Evolutionary conservation across 2,888 invertebrate species (phyloP).

Genomic region (Athrips mouffetella): DNA sequence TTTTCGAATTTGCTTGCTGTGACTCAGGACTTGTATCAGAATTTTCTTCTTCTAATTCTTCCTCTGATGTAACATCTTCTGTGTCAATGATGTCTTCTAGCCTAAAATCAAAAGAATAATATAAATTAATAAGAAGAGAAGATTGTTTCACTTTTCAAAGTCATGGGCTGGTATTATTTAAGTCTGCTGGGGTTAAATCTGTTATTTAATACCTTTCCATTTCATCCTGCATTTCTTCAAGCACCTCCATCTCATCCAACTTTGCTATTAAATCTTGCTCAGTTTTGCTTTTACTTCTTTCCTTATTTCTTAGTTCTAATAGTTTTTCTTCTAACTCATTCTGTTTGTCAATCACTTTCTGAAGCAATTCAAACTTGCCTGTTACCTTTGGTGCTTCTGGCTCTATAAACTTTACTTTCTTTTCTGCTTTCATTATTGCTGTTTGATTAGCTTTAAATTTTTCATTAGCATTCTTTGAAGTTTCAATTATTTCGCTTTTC

Average conservation of each 20-base stretch:
- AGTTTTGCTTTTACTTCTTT: conserved; percentile 41
- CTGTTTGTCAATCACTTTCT: conserved; percentile 57
- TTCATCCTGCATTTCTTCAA: conserved; percentile 77
- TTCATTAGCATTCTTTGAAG: background rate
- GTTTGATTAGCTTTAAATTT: background rate
- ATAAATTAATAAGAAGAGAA: background rate
- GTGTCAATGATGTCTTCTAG: conserved; percentile 49
- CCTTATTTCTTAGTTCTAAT: conserved; percentile 46
- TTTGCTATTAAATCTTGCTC: conserved; percentile 64
- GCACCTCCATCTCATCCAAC: conserved; percentile 75
- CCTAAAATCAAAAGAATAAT: conserved; percentile 36
- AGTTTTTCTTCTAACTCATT: conserved; percentile 53
- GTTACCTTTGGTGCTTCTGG: background rate
- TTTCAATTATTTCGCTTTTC: background rate
- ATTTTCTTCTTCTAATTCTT: conserved; percentile 20
- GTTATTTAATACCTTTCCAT: conserved; percentile 69
- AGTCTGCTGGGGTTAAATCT: no score
- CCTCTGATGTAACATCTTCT: conserved; percentile 37
- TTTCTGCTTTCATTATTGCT: conserved; percentile 11
- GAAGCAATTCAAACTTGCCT: conserved; percentile 44
- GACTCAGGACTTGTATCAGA: conserved; percentile 21
- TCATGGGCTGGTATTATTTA: no score
- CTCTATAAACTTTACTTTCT: background rate
- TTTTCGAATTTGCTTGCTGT: conserved; percentile 32
- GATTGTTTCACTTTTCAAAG: no score